Evolutionary conservation across 2,797 vertebrate species (phyloP), one percentile per base, ranked within the genome.

Genomic region (Dendrocincla fuliginosa): DNA sequence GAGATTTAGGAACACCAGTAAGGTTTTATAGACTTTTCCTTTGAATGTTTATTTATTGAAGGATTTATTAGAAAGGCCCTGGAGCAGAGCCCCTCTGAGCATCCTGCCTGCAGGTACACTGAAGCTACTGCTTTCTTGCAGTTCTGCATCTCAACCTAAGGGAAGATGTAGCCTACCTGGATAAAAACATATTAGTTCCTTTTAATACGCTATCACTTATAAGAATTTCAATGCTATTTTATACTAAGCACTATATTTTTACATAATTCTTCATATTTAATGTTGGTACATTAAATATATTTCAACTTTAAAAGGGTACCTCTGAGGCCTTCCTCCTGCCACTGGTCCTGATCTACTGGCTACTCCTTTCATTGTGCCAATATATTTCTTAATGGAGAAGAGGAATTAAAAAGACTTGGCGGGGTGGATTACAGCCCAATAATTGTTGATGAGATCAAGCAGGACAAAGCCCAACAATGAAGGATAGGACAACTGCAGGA

Each of bases 381-480:
- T 23, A 30, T 13, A 63, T 44, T 46, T n/a, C 46, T 61, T 83
- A 35, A 69, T 8, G 16, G 8, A 76, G 67, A 87, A 87, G 27
- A 69, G 20, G 23, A 87, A 57, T 27, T 30, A 71, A 82, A 78
- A 78, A 15, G 16, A 1, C 11, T 71, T 67, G 35, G 18, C 0
- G 0, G 24, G 10, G n/a, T 1, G 2, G 27, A 56, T 63, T 81
- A 53, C 18, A 84, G 35, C 42, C 19, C 20, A 57, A 0, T 37
- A 65, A 68, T 16, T 41, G 6, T 44, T 69, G 44, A 78, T 12
- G n/a, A 46, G 35, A 69, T 57, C 27, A 68, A 53, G 53, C 1
- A 11, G 37, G 53, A 61, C 11, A 42, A 75, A 87, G 35, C 14
- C 13, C 35, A 65, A 24, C 1, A 32, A 32, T 0, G 3, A 78